Conservation (phyloP, 2,113 vertebrate species). For the Chroicocephalus ridibundus region DNA sequence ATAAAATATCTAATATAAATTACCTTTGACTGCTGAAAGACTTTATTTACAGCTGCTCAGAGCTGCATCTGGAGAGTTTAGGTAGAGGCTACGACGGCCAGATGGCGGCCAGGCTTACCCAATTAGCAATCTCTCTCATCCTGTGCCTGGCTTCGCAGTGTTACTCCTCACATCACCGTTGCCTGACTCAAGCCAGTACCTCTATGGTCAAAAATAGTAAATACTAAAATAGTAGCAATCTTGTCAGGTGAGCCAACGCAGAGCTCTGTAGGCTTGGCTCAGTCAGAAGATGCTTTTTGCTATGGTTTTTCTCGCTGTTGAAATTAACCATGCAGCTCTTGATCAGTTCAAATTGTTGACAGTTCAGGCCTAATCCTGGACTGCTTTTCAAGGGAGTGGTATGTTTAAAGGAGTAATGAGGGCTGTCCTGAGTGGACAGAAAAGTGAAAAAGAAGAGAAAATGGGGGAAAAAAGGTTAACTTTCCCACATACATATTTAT, state of each 20-base stretch:
- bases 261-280: neutral
- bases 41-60: conserved; percentile 57
- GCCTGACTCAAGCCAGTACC: conserved; percentile 13
- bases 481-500: neutral
- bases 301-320: neutral
- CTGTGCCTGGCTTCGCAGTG: conserved; percentile 30
- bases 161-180: neutral
- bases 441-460: neutral
- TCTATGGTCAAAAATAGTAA: conserved; percentile 5
- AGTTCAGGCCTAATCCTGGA: neutral
- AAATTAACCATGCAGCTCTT: neutral
- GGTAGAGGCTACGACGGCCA: conserved; percentile 41
- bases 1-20: conserved; percentile 56
- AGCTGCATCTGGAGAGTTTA: conserved; percentile 53
- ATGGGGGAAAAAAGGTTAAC: neutral
- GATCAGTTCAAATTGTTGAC: neutral
- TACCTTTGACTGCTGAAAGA: conserved; percentile 53
- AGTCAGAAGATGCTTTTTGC: neutral
- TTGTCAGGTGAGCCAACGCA: conserved; percentile 42
- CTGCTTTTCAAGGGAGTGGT: neutral
- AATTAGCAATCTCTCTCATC: conserved; percentile 61
- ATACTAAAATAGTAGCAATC: conserved; percentile 21
- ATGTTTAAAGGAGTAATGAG: neutral
- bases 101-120: conserved; percentile 50
- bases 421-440: neutral